Conservation (phyloP, 2,888 invertebrate genomes). For the Eutolmus rufibarbis region DNA sequence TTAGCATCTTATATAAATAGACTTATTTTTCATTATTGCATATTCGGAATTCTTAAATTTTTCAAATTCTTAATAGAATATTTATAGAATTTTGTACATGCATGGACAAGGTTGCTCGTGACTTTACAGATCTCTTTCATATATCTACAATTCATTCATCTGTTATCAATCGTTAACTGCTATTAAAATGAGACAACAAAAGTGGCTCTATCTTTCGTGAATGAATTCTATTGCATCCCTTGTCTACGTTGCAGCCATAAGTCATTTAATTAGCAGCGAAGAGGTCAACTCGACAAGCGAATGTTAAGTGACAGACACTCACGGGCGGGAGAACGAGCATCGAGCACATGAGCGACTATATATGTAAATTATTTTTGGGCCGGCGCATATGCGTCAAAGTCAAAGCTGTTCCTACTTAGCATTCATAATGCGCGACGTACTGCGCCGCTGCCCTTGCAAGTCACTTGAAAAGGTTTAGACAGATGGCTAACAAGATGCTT, state of each 20-base stretch:
- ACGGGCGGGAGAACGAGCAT: neutral
- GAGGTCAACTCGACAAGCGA: neutral
- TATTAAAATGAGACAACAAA: neutral
- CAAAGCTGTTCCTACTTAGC: neutral
- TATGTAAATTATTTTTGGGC: constrained; percentile 3
- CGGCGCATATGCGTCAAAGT: neutral
- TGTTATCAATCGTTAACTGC: neutral
- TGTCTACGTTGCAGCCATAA: neutral
- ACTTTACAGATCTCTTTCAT: neutral
- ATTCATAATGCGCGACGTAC: neutral
- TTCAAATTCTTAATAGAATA: neutral
- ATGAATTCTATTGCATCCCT: neutral
- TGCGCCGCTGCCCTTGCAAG: neutral
- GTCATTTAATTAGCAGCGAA: constrained; percentile 29
- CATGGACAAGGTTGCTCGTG: neutral
- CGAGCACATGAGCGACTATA: neutral
- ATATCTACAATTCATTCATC: neutral
- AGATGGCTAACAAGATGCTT: neutral
- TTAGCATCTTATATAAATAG: neutral
- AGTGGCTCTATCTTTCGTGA: neutral
- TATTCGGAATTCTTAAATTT: neutral
- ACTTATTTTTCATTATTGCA: neutral
- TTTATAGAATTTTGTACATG: neutral
- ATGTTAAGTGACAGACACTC: constrained; percentile 15
- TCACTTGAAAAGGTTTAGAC: neutral